These are phyloP conservation scores for Chydorus sphaericus DNA, from an alignment of 2,888 invertebrate species.

Conservation along the genomic window DNA sequence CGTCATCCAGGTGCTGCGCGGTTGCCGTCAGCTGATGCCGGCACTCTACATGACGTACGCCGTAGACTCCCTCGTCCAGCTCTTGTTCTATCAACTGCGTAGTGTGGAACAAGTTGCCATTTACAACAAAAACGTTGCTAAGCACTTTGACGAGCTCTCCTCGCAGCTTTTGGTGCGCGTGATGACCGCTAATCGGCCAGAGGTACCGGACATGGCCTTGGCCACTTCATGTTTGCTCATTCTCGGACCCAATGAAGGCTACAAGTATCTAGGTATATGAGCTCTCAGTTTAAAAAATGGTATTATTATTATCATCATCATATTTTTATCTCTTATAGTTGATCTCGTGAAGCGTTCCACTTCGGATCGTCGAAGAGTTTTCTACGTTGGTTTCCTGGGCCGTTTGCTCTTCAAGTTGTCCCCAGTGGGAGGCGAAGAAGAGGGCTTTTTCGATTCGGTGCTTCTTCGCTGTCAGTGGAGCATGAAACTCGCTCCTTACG, in stretches of 20 bases:
- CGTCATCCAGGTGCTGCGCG: not conserved
- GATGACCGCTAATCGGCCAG: slow-evolving; percentile 5
- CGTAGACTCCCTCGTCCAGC: not conserved
- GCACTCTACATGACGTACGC: slow-evolving; percentile 7
- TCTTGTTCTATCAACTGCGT: not conserved
- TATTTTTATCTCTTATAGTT: not conserved
- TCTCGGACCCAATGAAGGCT: slow-evolving; percentile 4
- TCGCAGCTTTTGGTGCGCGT: slow-evolving; percentile 8
- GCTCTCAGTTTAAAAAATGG: not conserved
- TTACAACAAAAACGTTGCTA: not conserved
- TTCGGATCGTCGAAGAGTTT: not conserved
- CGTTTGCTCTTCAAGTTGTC: not conserved
- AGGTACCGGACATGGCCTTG: not conserved
- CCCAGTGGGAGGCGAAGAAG: not conserved
- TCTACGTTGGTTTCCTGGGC: not conserved
- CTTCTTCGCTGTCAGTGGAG: not conserved
- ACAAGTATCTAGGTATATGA: not conserved
- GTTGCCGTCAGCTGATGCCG: slow-evolving; percentile 2
- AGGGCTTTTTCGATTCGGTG: not conserved
- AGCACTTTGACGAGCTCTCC: not conserved
- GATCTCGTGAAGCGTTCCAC: slow-evolving; percentile 2
- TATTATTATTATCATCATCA: not conserved
- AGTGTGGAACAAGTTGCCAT: not conserved
- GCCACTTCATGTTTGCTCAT: slow-evolving; percentile 1
- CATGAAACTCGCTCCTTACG: not conserved